Evolutionary conservation across 2,888 invertebrate genomes (phyloP).

Genomic region (Pyrocoelia pectoralis): DNA sequence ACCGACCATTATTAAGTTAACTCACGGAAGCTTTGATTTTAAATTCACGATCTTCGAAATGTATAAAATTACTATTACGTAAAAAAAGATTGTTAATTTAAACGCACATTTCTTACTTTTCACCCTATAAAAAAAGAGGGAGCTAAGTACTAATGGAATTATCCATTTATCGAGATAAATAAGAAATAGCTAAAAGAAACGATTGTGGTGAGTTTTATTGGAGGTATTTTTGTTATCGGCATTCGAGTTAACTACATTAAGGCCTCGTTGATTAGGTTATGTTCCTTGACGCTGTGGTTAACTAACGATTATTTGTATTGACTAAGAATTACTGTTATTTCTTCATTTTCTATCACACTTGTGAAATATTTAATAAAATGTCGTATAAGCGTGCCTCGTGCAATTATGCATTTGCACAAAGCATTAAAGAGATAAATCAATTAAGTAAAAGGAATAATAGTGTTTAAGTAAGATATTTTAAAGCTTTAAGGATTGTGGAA

Average conservation of each 20-base stretch:
- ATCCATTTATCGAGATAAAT: conserved; percentile 34
- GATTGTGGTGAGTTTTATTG: conserved; percentile 45
- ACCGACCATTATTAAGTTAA: conserved; percentile 38
- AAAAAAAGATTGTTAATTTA: conserved; percentile 6
- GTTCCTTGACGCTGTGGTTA: conserved; percentile 34
- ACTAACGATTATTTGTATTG: conserved; percentile 42
- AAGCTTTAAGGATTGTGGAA: too few relatives aligned
- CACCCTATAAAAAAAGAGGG: neutral
- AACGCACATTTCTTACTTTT: neutral
- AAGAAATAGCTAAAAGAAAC: conserved; percentile 40
- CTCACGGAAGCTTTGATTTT: conserved; percentile 41
- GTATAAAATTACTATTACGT: conserved; percentile 9
- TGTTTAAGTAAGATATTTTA: too few relatives aligned
- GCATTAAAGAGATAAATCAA: too few relatives aligned
- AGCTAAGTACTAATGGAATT: conserved; percentile 18
- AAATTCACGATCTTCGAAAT: conserved; percentile 34
- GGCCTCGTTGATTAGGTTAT: conserved; percentile 42
- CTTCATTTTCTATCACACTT: conserved; percentile 17
- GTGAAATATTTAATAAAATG: too few relatives aligned
- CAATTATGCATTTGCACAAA: too few relatives aligned
- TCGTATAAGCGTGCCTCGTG: too few relatives aligned
- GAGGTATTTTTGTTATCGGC: conserved; percentile 52
- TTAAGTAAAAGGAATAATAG: too few relatives aligned
- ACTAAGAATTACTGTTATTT: conserved; percentile 37
- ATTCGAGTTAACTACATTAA: conserved; percentile 44